Evolutionary conservation across 2,113 vertebrate genomes (phyloP).

Genomic region (Globicephala melas): DNA sequence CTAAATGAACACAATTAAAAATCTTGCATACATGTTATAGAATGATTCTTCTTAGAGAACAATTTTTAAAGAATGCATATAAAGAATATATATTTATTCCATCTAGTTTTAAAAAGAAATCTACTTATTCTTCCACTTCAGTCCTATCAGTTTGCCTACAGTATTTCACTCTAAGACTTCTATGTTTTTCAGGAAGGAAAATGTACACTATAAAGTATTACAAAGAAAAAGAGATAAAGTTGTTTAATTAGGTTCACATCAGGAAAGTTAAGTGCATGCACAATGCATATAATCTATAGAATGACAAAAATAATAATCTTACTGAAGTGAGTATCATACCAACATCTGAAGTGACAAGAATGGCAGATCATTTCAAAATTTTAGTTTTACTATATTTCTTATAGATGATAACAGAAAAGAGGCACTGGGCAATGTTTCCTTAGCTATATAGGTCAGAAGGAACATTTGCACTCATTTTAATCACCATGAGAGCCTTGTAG

Average conservation of each 20-base stretch:
- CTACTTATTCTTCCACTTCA: background rate
- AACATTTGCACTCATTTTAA: slow-evolving; percentile 48
- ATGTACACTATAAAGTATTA: background rate
- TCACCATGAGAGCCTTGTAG: background rate
- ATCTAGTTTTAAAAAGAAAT: background rate
- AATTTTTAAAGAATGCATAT: background rate
- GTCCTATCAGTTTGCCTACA: background rate
- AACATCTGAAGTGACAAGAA: background rate
- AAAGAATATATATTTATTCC: background rate
- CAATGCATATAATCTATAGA: background rate
- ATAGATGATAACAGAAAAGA: background rate
- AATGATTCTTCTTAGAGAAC: background rate
- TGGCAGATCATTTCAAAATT: background rate
- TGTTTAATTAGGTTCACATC: background rate
- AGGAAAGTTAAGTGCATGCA: background rate
- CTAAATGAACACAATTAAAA: background rate
- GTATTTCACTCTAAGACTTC: background rate
- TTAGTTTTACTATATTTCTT: background rate
- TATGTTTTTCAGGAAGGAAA: slow-evolving; percentile 14
- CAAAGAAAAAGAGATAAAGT: background rate
- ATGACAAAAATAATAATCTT: background rate
- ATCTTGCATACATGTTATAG: background rate
- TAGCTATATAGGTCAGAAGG: slow-evolving; percentile 26
- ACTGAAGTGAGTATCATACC: background rate
- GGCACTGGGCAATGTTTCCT: background rate